Conservation (phyloP, 2,113 vertebrate species). For the Stigmatopora nigra region DNA sequence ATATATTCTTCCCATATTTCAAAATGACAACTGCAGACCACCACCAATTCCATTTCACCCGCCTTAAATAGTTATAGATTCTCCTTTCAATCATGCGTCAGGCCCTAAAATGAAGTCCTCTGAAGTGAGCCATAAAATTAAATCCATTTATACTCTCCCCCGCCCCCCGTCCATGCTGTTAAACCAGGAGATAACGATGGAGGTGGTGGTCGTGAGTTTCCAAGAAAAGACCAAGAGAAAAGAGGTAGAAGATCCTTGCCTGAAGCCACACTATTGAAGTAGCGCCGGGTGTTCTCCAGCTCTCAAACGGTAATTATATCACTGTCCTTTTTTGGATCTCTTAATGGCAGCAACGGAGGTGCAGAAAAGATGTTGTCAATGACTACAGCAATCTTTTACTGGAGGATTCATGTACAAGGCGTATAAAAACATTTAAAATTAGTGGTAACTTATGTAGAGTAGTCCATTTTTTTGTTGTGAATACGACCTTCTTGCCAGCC, state of each 20-base stretch:
- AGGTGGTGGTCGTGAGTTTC: slow-evolving; percentile 10
- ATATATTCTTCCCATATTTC: slow-evolving; percentile 9
- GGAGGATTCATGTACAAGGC: background rate
- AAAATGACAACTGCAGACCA: slow-evolving; percentile 8
- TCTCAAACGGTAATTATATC: slow-evolving; percentile 41
- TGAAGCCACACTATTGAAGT: slow-evolving; percentile 35
- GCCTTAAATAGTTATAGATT: slow-evolving; percentile 33
- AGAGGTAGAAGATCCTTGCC: slow-evolving; percentile 46
- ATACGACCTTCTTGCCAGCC: too few species aligned
- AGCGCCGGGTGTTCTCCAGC: slow-evolving; percentile 21
- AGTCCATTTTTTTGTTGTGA: too few species aligned
- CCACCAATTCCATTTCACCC: background rate
- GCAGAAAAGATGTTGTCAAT: background rate
- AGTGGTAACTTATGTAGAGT: too few species aligned
- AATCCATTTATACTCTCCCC: slow-evolving; percentile 37
- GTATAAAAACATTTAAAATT: too few species aligned
- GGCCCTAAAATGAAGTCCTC: slow-evolving; percentile 31
- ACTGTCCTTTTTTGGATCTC: background rate
- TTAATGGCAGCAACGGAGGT: background rate
- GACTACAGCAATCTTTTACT: background rate
- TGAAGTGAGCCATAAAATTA: slow-evolving; percentile 42
- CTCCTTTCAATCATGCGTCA: slow-evolving; percentile 32
- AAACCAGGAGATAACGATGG: slow-evolving; percentile 26
- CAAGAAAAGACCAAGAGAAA: slow-evolving; percentile 35
- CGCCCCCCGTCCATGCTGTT: background rate